Evolutionary conservation across 2,888 invertebrate species (phyloP), one percentile per base, ranked within the genome.

Genomic region (Zygaena filipendulae): DNA sequence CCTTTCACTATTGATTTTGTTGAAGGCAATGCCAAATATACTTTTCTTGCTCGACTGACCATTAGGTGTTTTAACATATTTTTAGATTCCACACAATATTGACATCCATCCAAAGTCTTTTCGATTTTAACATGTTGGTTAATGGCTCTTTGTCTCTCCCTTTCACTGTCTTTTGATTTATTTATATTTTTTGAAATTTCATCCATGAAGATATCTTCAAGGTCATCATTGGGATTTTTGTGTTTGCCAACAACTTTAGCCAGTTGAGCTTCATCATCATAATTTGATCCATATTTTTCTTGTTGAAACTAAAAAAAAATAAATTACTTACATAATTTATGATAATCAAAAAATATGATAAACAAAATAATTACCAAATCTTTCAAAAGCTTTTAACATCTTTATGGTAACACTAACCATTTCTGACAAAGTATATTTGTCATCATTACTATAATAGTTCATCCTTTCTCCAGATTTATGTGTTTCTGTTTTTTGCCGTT

Each of bases 401-500:
- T n/a, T n/a, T n/a, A n/a, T n/a, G n/a, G n/a, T n/a, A n/a, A n/a
- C n/a, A 52, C 59, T 66, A 63, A 87, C 90, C 89, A 97, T 90
- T 62, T 92, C 85, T 55, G 91, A 85, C 19, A 97, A 83, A 29
- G 90, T 87, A 62, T 90, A 89, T 56, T 89, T 90, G 59, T 95
- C 94, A 77, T 96, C 95, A 75, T 95, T 92, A 3, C 90, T 87
- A 74, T 92, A 95, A 70, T 94, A 95, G 32, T 90, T 85, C 3
- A 86, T 82, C 40, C 95, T 82, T 53, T 92, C 83, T 5, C 88
- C 88, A 36, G 84, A 83, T 25, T 68, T 59, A 52, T 95, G 91
- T 3, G 93, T 95, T 42, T 88, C 86, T 16, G 83, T 68, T 52
- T 83, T 86, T 33, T 84, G 80, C 6, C 63, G 57, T 38, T 71